Evolutionary conservation across 2,797 vertebrate species (phyloP).

Genomic region (Trematomus bernacchii): DNA sequence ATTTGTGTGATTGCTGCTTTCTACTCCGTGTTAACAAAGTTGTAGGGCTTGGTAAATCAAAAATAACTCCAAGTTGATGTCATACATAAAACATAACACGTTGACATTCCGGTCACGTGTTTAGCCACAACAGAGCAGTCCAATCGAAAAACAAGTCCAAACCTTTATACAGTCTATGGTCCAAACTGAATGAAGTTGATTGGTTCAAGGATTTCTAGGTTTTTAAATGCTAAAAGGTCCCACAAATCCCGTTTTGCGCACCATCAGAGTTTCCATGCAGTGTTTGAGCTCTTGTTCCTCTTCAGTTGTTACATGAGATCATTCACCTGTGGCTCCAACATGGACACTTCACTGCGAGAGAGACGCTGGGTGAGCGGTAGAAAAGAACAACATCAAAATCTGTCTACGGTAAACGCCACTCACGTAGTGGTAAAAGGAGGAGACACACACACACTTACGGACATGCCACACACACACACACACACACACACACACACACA

Average conservation of each 20-base stretch:
- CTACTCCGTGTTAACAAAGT: background rate
- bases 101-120: background rate
- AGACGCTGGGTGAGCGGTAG: background rate
- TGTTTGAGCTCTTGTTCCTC: constrained; percentile 8
- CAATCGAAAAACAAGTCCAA: background rate
- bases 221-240: background rate
- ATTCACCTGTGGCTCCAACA: constrained; percentile 19
- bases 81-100: background rate
- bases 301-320: constrained; percentile 14
- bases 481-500: constrained; percentile 30
- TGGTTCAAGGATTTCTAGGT: background rate
- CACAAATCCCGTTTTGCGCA: background rate
- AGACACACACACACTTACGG: constrained; percentile 22
- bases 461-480: constrained; percentile 25
- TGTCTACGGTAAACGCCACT: background rate
- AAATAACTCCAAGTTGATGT: background rate
- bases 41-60: background rate
- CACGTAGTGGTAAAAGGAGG: background rate
- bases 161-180: too few species aligned
- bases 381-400: background rate
- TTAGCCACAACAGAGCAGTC: background rate
- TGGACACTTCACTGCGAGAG: background rate
- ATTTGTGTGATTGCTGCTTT: background rate
- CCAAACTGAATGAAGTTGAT: background rate
- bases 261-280: background rate